Evolutionary conservation across 2,888 invertebrate species (phyloP).

Genomic region (Pediacus dermestoides): DNA sequence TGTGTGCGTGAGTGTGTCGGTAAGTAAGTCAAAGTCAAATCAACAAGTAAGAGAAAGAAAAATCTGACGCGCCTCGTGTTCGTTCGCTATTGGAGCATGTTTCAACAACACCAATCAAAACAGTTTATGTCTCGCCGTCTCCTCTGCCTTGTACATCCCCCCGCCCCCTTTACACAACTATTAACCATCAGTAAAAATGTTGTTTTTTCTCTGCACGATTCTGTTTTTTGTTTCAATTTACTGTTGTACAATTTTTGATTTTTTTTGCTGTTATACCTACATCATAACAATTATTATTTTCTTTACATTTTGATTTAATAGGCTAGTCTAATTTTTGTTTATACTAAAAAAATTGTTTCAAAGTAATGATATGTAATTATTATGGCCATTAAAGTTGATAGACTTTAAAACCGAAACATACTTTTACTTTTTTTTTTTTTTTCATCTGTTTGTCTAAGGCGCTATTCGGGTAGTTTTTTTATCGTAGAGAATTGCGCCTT

Average conservation of each 20-base stretch:
- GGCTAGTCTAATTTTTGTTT: conserved; percentile 32
- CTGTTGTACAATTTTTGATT: background rate
- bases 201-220: conserved; percentile 13
- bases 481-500: too few species aligned
- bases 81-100: conserved; percentile 26
- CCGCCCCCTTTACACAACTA: too few species aligned
- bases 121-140: too few species aligned
- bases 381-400: conserved; percentile 22
- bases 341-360: conserved; percentile 26
- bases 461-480: too few species aligned
- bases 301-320: conserved; percentile 31
- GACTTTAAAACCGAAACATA: conserved; percentile 13
- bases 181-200: background rate
- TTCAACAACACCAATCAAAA: conserved; percentile 28
- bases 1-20: conserved; percentile 33
- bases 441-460: conserved; percentile 11
- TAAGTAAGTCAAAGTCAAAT: conserved; percentile 29
- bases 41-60: conserved; percentile 9
- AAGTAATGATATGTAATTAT: conserved; percentile 21
- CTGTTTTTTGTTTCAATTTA: conserved; percentile 7
- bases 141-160: too few species aligned
- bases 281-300: conserved; percentile 18
- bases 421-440: conserved; percentile 14
- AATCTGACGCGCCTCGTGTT: background rate
- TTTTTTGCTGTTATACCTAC: too few species aligned